Base-by-base conservation (phyloP, 2,797 vertebrate species). In the Enteromius paludinosus region DNA sequence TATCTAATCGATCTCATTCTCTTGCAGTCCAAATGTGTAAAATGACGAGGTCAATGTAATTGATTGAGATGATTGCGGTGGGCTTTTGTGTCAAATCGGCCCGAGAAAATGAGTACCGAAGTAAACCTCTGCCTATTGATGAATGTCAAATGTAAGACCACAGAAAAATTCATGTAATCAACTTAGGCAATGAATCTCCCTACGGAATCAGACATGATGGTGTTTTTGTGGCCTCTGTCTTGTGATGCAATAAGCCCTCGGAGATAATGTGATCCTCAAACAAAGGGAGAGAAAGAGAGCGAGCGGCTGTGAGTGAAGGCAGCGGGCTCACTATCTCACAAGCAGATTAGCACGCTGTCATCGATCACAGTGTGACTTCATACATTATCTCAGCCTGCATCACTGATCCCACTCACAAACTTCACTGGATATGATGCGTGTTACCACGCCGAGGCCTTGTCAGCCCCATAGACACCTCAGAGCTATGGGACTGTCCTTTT, bases 341-440 rank as follows among this genome's bases (percentile, higher is more conserved):
- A 76, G 82, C 85, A 87, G 88, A 87, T 89, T 89, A 87, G 82
- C 69, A 69, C 69, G 18, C 73, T 73, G 83, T 86, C 85, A 89
- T 89, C 85, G 84, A 89, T 89, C 86, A 87, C 86, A 85, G 72
- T 69, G 43, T 56, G 82, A 85, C 88, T 85, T 85, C 85, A 86
- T 81, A 81, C 85, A 77, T 87, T 85, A 87, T 87, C 88, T 69
- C 73, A 74, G 85, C 43, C 23, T 75, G 81, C 79, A 87, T 86
- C 86, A 28, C 74, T 84, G 85, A 86, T 84, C 75, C 86, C 66
- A 66, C 83, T 84, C 69, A 68, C 79, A 70, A 47, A 74, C 86
- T 85, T 85, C 70, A 47, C 80, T 76, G 56, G 56, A 75, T 78
- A 75, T 76, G 69, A 84, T 61, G 28, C 11, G 30, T 15, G 6